phyloP scores from a whole-genome alignment of 2,797 vertebrate species.

The Squalus acanthias region DNA sequence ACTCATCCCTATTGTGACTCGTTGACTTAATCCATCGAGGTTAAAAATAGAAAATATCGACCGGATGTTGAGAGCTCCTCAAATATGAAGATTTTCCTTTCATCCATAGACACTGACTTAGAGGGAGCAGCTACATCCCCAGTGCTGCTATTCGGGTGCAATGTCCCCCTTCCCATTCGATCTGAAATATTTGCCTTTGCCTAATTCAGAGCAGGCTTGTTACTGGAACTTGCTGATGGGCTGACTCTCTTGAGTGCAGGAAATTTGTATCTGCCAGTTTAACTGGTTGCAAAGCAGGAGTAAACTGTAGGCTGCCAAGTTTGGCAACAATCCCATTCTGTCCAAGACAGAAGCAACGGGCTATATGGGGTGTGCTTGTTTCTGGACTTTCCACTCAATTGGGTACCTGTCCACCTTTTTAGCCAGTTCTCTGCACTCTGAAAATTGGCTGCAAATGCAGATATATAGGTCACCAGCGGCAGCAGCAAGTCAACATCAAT shows the following conservation, averaged over 20 bases:
- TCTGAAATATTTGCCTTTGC: too few relatives aligned
- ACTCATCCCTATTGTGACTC: not conserved
- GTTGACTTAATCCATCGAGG: not conserved
- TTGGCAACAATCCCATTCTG: not conserved
- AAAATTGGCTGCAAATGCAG: not conserved
- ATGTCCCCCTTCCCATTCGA: too few relatives aligned
- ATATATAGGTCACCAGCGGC: not conserved
- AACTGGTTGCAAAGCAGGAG: not conserved
- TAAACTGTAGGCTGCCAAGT: not conserved
- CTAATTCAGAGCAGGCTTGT: too few relatives aligned
- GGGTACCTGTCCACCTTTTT: not conserved
- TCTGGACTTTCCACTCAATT: not conserved
- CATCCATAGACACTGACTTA: too few relatives aligned
- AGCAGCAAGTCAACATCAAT: not conserved
- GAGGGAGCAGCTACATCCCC: too few relatives aligned
- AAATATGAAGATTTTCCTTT: too few relatives aligned
- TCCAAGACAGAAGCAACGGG: not conserved
- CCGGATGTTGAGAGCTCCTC: not conserved
- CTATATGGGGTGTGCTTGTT: not conserved
- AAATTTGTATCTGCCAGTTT: not conserved
- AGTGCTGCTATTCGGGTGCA: too few relatives aligned
- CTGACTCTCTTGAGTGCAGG: not conserved
- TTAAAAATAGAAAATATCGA: not conserved
- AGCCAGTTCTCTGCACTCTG: not conserved
- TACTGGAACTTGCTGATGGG: too few relatives aligned